phyloP scores from a whole-genome alignment of 1,140 invertebrate species.

The Stratiolaelaps scimitus region DNA sequence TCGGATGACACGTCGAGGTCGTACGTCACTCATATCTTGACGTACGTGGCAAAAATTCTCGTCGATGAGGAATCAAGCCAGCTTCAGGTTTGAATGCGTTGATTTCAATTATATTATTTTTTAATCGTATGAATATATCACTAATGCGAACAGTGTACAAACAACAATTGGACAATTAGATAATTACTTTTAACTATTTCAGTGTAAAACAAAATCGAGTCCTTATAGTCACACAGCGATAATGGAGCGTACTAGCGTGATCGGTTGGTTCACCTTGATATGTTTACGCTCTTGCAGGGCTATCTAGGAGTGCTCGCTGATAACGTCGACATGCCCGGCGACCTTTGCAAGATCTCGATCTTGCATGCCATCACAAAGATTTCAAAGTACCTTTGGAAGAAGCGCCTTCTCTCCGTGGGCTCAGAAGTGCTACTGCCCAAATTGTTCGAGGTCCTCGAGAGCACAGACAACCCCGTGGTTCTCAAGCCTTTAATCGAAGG shows the following conservation, averaged over 20 bases:
- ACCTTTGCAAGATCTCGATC: slow-evolving; percentile 21
- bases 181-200: no score
- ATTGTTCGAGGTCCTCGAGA: slow-evolving; percentile 2
- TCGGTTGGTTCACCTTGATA: no score
- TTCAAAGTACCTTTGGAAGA: slow-evolving; percentile 26
- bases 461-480: slow-evolving; percentile 10
- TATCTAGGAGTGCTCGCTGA: slow-evolving; percentile 15
- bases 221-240: no score
- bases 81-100: neutral
- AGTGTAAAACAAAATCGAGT: no score
- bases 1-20: slow-evolving; percentile 23
- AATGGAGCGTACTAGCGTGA: no score
- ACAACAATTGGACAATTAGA: no score
- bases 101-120: no score
- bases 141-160: no score
- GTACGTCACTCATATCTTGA: slow-evolving; percentile 17
- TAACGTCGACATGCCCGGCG: slow-evolving; percentile 23
- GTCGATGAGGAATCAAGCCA: neutral
- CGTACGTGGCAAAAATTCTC: slow-evolving; percentile 4
- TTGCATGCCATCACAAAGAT: slow-evolving; percentile 23
- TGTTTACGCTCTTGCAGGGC: neutral
- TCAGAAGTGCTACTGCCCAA: slow-evolving; percentile 1
- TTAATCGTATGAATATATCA: no score
- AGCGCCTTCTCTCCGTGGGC: neutral
- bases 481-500: slow-evolving; percentile 17